Conservation (phyloP, 2,797 vertebrate genomes). For the Astyanax mexicanus region DNA sequence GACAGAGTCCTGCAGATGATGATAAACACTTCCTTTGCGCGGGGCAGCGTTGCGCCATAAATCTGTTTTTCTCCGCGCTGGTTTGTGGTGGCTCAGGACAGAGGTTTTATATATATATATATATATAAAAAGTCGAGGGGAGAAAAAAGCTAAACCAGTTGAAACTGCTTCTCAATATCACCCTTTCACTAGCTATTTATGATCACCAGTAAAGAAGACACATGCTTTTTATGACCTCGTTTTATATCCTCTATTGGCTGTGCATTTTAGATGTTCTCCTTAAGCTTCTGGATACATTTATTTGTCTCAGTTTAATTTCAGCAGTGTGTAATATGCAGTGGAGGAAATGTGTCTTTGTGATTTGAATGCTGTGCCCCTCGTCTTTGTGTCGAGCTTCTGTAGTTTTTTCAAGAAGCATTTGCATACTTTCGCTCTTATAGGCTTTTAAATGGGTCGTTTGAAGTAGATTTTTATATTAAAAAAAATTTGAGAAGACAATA, state of each 20-base stretch:
- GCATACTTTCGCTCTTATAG: background rate
- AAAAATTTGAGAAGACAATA: too few species aligned
- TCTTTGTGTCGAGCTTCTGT: constrained; percentile 39
- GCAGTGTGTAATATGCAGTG: constrained; percentile 49
- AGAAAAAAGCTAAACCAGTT: constrained; percentile 41
- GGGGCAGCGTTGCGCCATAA: constrained; percentile 53
- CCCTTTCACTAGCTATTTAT: constrained; percentile 61
- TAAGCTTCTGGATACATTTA: constrained; percentile 61
- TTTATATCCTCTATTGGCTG: constrained; percentile 61
- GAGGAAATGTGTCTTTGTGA: constrained; percentile 1
- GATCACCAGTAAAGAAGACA: constrained; percentile 66
- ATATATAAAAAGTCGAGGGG: constrained; percentile 29
- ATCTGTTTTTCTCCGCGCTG: constrained; percentile 57
- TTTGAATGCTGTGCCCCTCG: background rate
- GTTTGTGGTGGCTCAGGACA: constrained; percentile 49
- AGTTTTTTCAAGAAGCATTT: constrained; percentile 32
- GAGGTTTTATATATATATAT: constrained; percentile 55
- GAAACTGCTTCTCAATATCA: constrained; percentile 52
- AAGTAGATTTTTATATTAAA: too few species aligned
- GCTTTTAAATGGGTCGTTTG: background rate
- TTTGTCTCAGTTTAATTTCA: constrained; percentile 57
- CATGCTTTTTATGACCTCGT: constrained; percentile 51
- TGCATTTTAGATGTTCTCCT: constrained; percentile 59
- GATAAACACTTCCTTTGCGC: constrained; percentile 53
- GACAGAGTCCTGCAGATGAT: constrained; percentile 39